Conservation (phyloP, 2,888 invertebrate species). For the Dusona sp. region DNA sequence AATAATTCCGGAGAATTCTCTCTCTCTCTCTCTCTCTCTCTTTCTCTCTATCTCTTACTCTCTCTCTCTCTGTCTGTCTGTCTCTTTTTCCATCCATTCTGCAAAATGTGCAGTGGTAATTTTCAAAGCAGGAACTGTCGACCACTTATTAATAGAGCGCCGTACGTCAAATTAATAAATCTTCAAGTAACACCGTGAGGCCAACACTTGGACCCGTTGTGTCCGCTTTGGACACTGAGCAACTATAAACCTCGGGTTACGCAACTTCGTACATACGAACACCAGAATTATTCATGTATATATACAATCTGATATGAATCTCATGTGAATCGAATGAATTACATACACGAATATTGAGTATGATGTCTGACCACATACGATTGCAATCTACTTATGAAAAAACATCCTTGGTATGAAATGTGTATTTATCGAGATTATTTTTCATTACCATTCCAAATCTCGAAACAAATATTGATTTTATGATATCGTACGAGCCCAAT, state of each 20-base stretch:
- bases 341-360: constrained; percentile 17
- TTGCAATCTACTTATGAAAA: constrained; percentile 41
- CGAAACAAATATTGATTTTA: background rate
- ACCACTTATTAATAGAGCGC: constrained; percentile 72
- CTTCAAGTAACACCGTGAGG: constrained; percentile 59
- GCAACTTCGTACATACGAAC: constrained; percentile 51
- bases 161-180: constrained; percentile 74
- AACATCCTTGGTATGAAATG: background rate
- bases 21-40: constrained; percentile 43
- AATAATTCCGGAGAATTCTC: constrained; percentile 62
- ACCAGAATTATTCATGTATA: constrained; percentile 10
- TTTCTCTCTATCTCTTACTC: constrained; percentile 21
- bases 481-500: background rate
- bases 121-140: constrained; percentile 73
- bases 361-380: constrained; percentile 45
- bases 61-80: constrained; percentile 56
- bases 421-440: background rate
- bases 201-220: constrained; percentile 65
- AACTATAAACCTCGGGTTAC: constrained; percentile 58
- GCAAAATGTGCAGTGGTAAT: constrained; percentile 53
- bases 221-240: constrained; percentile 58
- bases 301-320: constrained; percentile 29
- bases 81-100: constrained; percentile 32
- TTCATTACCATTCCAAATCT: no score
- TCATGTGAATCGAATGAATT: constrained; percentile 52